Evolutionary conservation across 2,797 vertebrate species (phyloP), one percentile per base, ranked within the genome.

Genomic region (Botia kubotai): DNA sequence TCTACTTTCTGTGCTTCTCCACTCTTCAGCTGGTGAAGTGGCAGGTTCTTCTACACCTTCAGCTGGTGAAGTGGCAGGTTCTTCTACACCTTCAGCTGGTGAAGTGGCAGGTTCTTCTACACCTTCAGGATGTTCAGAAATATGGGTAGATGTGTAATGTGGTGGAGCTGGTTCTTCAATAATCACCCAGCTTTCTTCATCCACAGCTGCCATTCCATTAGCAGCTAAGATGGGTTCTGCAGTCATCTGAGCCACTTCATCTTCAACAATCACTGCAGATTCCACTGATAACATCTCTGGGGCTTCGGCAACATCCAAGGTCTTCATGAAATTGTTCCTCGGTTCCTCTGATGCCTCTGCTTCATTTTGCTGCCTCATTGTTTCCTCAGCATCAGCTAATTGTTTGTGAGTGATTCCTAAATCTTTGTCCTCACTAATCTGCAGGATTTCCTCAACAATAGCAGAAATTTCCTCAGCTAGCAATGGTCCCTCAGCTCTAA

Each of bases 161-260:
- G 39, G 39, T 2, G 48, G 2, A 13, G 19, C 11, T 21, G 71
- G 82, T 4, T 72, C 68, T 12, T 72, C 55, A 19, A 72, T 80
- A 12, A 83, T n/a, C 11, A 60, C 77, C 82, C 82, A 80, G 12
- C 48, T 80, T 50, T 76, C 76, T 26, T 80, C 72, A 13, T 67
- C 46, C n/a, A 19, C 14, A 2, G 12, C 11, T 4, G 48, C n/a
- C 4, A 16, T 11, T 72, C 29, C 4, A 2, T 57, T 46, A 62
- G 48, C 17, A 53, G 21, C 12, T 1, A 8, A 23, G 14, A 57
- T 19, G 2, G 13, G 21, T 2, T 53, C 1, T 0, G 21, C 19
- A 13, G 16, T 23, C 10, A 43, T 23, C 14, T 13, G 23, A 19
- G n/a, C 7, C 0, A 33, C 29, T 26, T 26, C 39, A 16, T 85